Conservation (phyloP, 1,140 invertebrate species). For the Latrodectus geometricus region DNA sequence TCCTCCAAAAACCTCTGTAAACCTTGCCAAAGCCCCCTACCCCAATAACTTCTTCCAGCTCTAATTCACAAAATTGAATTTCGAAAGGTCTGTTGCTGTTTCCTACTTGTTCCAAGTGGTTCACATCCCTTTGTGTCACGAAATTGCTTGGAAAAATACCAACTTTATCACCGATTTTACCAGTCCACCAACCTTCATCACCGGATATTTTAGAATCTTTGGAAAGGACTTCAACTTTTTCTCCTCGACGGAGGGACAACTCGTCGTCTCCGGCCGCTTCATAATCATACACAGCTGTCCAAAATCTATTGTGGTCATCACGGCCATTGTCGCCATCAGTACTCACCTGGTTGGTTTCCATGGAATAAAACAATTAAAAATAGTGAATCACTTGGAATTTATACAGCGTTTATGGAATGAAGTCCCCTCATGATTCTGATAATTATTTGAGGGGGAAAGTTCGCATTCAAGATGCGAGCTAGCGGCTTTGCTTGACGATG, state of each 20-base stretch:
- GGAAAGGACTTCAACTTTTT: constrained; percentile 91
- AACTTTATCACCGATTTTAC: constrained; percentile 80
- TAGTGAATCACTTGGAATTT: background rate
- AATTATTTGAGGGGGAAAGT: background rate
- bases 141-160: constrained; percentile 93
- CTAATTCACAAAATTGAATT: constrained; percentile 87
- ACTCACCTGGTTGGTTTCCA: constrained; percentile 20
- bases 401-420: background rate
- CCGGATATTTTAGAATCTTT: constrained; percentile 94
- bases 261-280: constrained; percentile 92
- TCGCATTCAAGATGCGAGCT: background rate
- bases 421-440: background rate
- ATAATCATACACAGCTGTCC: constrained; percentile 93
- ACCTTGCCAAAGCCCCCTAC: constrained; percentile 97
- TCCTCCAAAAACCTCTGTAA: constrained; percentile 82
- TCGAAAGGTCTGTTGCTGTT: constrained; percentile 34
- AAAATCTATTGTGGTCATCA: constrained; percentile 65
- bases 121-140: constrained; percentile 80
- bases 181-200: constrained; percentile 98
- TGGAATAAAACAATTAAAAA: background rate
- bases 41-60: constrained; percentile 93
- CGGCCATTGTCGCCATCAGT: background rate
- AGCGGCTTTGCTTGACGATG: constrained; percentile 27
- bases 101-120: constrained; percentile 30
- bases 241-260: constrained; percentile 84